Conservation (phyloP, 2,888 invertebrate genomes). For the Troides oblongomaculatus region DNA sequence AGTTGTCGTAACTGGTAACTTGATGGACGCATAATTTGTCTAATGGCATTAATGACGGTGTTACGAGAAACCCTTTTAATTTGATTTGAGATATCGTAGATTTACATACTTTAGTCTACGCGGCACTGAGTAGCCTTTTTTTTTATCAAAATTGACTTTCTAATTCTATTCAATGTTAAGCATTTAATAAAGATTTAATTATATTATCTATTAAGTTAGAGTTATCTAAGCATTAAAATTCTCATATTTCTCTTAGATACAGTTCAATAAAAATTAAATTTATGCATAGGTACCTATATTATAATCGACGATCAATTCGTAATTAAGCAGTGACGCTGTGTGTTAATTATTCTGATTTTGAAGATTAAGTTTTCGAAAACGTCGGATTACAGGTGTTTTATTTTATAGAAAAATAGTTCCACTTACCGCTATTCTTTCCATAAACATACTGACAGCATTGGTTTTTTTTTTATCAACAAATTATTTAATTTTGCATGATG, state of each 20-base stretch:
- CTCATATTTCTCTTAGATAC: neutral
- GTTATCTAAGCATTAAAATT: neutral
- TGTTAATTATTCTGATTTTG: neutral
- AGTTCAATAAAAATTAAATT: neutral
- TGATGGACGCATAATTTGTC: constrained; percentile 19
- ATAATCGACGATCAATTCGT: neutral
- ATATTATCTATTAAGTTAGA: neutral
- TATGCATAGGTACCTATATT: neutral
- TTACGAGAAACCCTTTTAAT: constrained; percentile 14
- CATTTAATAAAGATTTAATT: neutral
- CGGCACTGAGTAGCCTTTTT: neutral
- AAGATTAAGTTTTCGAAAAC: neutral
- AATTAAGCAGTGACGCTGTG: neutral
- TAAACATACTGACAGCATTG: too few relatives aligned
- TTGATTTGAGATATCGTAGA: constrained; percentile 11
- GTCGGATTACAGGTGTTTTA: too few relatives aligned
- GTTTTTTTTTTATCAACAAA: too few relatives aligned
- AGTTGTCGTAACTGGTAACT: constrained; percentile 24
- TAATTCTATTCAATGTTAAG: constrained; percentile 1
- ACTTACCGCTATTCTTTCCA: too few relatives aligned
- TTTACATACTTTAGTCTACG: neutral
- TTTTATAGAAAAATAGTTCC: too few relatives aligned
- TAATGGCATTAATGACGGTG: constrained; percentile 11
- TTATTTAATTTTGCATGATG: too few relatives aligned
- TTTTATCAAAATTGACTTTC: neutral